Conservation (phyloP, 1,140 invertebrate genomes). For the Holotrichia oblita region DNA sequence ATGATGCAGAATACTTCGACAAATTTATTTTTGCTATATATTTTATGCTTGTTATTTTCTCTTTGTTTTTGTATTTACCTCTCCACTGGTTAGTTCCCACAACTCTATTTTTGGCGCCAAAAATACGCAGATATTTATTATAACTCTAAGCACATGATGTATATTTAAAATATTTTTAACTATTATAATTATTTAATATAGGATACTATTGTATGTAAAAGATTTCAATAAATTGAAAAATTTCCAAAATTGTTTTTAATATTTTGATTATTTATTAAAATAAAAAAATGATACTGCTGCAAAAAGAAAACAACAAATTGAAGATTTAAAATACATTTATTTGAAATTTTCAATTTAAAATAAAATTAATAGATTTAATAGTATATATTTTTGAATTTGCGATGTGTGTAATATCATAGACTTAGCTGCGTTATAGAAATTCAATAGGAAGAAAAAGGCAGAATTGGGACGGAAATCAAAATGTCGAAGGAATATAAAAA, state of each 20-base stretch:
- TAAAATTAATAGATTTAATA: background rate
- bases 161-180: constrained; percentile 10
- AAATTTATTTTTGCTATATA: constrained; percentile 7
- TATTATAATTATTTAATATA: constrained; percentile 10
- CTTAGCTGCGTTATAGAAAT: constrained; percentile 7
- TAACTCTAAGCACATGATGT: background rate
- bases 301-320: background rate
- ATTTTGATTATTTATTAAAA: background rate
- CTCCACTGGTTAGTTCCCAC: background rate
- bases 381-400: constrained; percentile 21
- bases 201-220: constrained; percentile 7
- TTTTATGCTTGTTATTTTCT: background rate
- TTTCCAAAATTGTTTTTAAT: background rate
- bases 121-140: background rate
- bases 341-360: background rate
- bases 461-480: background rate
- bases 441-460: background rate
- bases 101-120: background rate
- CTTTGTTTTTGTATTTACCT: background rate
- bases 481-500: background rate
- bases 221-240: background rate
- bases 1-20: too few species aligned
- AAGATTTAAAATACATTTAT: constrained; percentile 31
- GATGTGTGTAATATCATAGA: background rate
- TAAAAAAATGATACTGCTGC: too few species aligned